These are phyloP conservation scores for Eolophus roseicapilla DNA, from an alignment of 2,113 vertebrate genomes.

Conservation along the genomic window DNA sequence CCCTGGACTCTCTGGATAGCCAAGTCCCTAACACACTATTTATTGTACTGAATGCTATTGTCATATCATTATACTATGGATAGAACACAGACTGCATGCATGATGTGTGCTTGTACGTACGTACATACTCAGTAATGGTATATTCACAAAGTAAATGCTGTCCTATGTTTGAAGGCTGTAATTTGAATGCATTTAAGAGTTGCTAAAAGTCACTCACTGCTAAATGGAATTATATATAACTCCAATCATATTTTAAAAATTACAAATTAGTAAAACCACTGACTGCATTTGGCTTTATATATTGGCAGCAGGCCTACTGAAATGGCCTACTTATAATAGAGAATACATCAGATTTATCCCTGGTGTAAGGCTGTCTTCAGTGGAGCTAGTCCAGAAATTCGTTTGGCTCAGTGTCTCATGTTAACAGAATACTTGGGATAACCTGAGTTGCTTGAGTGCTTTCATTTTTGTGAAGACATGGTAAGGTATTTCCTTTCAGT, in stretches of 20 bases:
- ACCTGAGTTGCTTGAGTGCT: background rate
- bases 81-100: background rate
- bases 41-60: background rate
- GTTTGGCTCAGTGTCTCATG: conserved; percentile 2
- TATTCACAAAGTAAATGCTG: background rate
- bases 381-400: background rate
- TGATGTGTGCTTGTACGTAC: background rate
- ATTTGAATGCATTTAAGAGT: background rate
- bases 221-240: background rate
- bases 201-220: background rate
- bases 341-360: background rate
- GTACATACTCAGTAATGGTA: background rate
- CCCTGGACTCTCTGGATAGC: background rate
- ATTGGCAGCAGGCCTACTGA: background rate
- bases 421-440: conserved; percentile 7
- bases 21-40: background rate
- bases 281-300: background rate
- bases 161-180: background rate
- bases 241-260: background rate
- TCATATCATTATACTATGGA: background rate
- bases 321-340: background rate
- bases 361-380: background rate
- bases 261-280: background rate
- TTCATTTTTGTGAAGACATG: background rate
- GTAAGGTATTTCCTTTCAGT: background rate